These are phyloP conservation scores for Aleiodes leptofemur DNA, from an alignment of 2,888 invertebrate species.

Conservation along the genomic window DNA sequence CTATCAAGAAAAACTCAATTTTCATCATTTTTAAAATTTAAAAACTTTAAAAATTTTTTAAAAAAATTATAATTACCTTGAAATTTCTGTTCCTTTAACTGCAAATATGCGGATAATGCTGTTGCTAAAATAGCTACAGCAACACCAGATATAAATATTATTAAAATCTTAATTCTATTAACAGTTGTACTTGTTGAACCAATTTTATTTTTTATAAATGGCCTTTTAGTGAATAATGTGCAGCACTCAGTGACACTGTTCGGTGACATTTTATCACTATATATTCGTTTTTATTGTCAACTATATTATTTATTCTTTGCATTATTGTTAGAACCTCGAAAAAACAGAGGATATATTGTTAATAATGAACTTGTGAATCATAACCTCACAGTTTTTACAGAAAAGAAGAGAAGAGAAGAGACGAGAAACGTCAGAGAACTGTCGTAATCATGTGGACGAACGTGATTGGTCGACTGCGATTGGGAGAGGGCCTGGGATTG, in stretches of 20 bases:
- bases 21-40: not conserved
- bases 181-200: slow-evolving; percentile 57
- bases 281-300: not conserved
- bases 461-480: not conserved
- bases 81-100: slow-evolving; percentile 46
- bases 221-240: slow-evolving; percentile 48
- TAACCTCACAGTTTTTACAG: not conserved
- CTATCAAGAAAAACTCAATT: too few relatives aligned
- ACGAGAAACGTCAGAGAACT: not conserved
- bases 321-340: slow-evolving; percentile 33
- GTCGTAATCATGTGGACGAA: slow-evolving; percentile 3
- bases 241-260: slow-evolving; percentile 53
- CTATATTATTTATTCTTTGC: slow-evolving; percentile 26
- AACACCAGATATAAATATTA: slow-evolving; percentile 65
- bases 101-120: slow-evolving; percentile 65
- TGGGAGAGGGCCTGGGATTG: not conserved
- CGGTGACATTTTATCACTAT: slow-evolving; percentile 57
- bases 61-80: slow-evolving; percentile 54
- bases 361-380: slow-evolving; percentile 17
- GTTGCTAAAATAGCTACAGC: slow-evolving; percentile 64
- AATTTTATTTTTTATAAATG: slow-evolving; percentile 56
- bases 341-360: not conserved
- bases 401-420: too few relatives aligned
- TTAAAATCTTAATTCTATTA: slow-evolving; percentile 60
- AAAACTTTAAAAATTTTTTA: not conserved